Evolutionary conservation across 2,113 vertebrate species (phyloP).

Genomic region (Hyperoodon ampullatus): DNA sequence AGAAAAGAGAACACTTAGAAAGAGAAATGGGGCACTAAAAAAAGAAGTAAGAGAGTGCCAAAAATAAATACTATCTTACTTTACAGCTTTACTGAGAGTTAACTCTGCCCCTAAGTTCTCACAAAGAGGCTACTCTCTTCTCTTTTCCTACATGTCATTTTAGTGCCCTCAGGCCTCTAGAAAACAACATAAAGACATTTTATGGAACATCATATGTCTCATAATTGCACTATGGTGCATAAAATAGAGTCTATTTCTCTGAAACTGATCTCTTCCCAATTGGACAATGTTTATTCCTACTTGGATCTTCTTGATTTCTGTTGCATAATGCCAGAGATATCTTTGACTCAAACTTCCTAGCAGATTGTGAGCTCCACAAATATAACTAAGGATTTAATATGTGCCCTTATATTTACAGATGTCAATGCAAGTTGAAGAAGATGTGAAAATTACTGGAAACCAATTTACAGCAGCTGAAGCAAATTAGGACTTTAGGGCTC

Average conservation of each 20-base stretch:
- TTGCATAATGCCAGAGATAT: background rate
- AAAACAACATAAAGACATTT: slow-evolving; percentile 52
- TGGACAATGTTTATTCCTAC: slow-evolving; percentile 41
- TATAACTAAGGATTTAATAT: slow-evolving; percentile 64
- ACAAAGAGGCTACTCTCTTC: background rate
- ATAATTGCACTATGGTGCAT: background rate
- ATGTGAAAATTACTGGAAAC: slow-evolving; percentile 76
- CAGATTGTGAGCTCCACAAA: slow-evolving; percentile 19
- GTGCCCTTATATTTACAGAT: slow-evolving; percentile 67
- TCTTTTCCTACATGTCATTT: background rate
- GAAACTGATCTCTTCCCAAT: slow-evolving; percentile 38
- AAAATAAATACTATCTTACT: background rate
- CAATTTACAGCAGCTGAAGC: slow-evolving; percentile 75
- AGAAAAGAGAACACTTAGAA: slow-evolving; percentile 55
- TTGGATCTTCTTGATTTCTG: slow-evolving; percentile 12
- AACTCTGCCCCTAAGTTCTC: background rate
- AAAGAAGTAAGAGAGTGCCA: background rate
- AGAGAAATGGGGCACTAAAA: slow-evolving; percentile 54
- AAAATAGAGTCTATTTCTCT: slow-evolving; percentile 16
- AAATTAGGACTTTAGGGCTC: slow-evolving; percentile 76
- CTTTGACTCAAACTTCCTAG: slow-evolving; percentile 48
- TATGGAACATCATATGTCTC: background rate
- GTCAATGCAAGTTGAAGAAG: slow-evolving; percentile 66
- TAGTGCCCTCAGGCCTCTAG: background rate
- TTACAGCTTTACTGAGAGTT: background rate